Conservation (phyloP, 1,140 invertebrate species). For the Tachypleus tridentatus region DNA sequence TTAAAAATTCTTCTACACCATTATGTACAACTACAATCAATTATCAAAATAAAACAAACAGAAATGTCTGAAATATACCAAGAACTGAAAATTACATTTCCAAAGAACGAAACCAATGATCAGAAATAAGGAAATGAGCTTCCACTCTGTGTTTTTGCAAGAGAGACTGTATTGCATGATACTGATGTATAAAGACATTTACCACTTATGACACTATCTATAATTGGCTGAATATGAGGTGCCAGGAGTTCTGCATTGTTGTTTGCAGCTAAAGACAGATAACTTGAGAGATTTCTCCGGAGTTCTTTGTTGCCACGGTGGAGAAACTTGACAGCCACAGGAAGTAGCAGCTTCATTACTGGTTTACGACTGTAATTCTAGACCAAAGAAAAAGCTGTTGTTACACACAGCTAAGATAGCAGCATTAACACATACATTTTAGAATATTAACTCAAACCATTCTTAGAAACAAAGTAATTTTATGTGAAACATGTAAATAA, state of each 20-base stretch:
- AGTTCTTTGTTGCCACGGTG: constrained; percentile 80
- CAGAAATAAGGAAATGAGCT: no score
- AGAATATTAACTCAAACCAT: no score
- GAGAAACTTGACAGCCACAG: constrained; percentile 79
- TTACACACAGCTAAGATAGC: no score
- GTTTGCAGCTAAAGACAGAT: constrained; percentile 81
- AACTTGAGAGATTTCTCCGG: constrained; percentile 75
- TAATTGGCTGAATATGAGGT: constrained; percentile 73
- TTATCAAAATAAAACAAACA: no score
- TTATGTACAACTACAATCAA: no score
- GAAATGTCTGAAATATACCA: no score
- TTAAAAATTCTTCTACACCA: no score
- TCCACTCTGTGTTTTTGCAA: background rate
- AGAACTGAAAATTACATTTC: no score
- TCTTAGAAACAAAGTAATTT: constrained; percentile 13
- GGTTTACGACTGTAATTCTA: constrained; percentile 77
- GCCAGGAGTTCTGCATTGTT: constrained; percentile 74
- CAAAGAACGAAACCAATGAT: no score
- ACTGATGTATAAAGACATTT: constrained; percentile 15
- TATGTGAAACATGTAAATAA: constrained; percentile 4
- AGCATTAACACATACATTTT: no score
- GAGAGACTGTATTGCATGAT: background rate
- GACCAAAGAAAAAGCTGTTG: no score
- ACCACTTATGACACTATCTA: constrained; percentile 77
- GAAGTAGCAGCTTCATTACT: constrained; percentile 78